Evolutionary conservation across 2,888 invertebrate genomes (phyloP).

Genomic region (Drosophila diplacantha): DNA sequence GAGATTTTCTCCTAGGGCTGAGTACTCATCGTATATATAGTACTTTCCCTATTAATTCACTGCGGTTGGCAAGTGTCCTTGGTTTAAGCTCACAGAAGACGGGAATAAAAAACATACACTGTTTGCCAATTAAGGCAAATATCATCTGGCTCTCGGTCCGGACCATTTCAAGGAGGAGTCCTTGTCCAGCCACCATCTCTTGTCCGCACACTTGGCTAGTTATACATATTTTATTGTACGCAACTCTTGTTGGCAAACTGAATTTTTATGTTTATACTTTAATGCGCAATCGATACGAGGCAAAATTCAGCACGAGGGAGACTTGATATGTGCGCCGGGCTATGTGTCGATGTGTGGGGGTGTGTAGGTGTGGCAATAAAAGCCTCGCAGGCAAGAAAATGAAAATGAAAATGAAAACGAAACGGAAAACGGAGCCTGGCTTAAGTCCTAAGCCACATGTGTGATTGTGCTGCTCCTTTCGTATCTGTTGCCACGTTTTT

Average conservation of each 20-base stretch:
- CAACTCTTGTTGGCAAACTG: constrained; percentile 40
- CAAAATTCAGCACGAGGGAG: constrained; percentile 11
- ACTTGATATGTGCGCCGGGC: constrained; percentile 37
- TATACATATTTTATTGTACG: constrained; percentile 48
- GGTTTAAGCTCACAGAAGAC: constrained; percentile 11
- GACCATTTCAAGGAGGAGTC: constrained; percentile 5
- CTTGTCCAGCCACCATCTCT: constrained; percentile 4
- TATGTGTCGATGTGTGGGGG: constrained; percentile 3
- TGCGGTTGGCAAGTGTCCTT: constrained; percentile 6
- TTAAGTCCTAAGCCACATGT: constrained; percentile 35
- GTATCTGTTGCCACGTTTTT: constrained; percentile 18
- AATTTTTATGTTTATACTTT: constrained; percentile 51
- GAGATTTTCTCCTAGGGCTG: constrained; percentile 22
- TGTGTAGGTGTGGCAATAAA: constrained; percentile 47
- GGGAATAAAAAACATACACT: constrained; percentile 23
- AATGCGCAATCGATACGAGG: constrained; percentile 60
- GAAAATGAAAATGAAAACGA: constrained; percentile 11
- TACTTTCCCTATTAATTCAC: constrained; percentile 11
- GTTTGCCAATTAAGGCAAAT: constrained; percentile 36
- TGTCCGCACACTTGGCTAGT: constrained; percentile 24
- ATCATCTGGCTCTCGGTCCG: constrained; percentile 6
- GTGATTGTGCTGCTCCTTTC: constrained; percentile 27
- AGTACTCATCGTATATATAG: constrained; percentile 7
- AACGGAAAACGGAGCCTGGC: constrained; percentile 27
- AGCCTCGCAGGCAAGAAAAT: constrained; percentile 27